Percentiles rank a stretch among this genome's conserved stretches.
Evolutionary conservation across 2,888 invertebrate genomes (phyloP).

Genomic region (Campaea margaritaria): DNA sequence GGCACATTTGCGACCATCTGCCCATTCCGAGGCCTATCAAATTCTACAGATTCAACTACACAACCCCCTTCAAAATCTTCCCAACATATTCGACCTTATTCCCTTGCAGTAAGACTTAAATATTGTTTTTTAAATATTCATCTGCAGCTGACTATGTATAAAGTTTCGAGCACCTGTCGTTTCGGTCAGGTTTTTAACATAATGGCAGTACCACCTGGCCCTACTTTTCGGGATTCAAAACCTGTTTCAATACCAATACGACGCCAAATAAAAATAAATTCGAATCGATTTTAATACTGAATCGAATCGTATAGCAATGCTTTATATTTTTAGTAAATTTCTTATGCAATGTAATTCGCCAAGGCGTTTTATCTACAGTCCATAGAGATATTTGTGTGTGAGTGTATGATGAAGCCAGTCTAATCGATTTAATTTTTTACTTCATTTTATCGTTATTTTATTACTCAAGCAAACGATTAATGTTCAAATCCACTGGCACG

Average conservation of each 20-base stretch:
- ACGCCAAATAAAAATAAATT: slow-evolving; percentile 6
- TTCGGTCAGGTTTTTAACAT: slow-evolving; percentile 64
- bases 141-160: slow-evolving; percentile 33
- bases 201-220: slow-evolving; percentile 56
- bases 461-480: no score
- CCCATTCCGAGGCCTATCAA: slow-evolving; percentile 44
- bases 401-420: no score
- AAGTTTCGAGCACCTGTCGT: slow-evolving; percentile 68
- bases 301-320: background rate
- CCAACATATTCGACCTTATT: slow-evolving; percentile 29
- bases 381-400: no score
- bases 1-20: slow-evolving; percentile 45
- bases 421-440: no score
- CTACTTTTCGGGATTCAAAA: slow-evolving; percentile 40
- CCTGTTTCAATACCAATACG: slow-evolving; percentile 18
- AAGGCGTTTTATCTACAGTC: no score
- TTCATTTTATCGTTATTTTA: no score
- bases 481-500: no score
- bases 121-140: slow-evolving; percentile 18
- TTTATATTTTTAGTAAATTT: background rate
- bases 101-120: slow-evolving; percentile 17
- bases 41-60: slow-evolving; percentile 37
- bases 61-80: slow-evolving; percentile 11
- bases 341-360: no score
- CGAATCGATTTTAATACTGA: background rate